Percentiles rank a stretch among this genome's conserved stretches.
phyloP scores from a whole-genome alignment of 1,140 invertebrate species.

The Drosophila hydei region DNA sequence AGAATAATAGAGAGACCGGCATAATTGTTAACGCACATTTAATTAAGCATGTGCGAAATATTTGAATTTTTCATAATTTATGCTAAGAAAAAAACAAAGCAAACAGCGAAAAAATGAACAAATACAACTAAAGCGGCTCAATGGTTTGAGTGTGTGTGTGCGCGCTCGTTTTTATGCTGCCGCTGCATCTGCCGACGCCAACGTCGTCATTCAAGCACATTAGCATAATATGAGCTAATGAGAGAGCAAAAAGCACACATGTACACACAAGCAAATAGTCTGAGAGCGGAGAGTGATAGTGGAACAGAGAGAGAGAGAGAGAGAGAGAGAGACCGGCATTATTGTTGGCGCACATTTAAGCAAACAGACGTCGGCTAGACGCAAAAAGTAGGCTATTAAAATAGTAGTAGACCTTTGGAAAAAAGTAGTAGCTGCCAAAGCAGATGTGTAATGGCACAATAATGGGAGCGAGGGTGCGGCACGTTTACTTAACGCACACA shows the following conservation, averaged over 20 bases:
- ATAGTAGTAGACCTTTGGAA: conserved; percentile 52
- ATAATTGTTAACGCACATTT: conserved; percentile 7
- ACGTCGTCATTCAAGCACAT: conserved; percentile 57
- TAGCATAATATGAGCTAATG: conserved; percentile 68
- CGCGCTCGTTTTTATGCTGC: neutral
- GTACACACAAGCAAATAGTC: conserved; percentile 1
- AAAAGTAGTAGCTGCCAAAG: conserved; percentile 46
- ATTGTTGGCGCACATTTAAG: conserved; percentile 44
- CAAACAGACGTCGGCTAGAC: conserved; percentile 64
- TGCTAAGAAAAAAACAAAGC: conserved; percentile 42
- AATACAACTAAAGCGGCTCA: conserved; percentile 21
- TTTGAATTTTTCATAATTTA: conserved; percentile 56
- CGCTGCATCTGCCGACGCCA: conserved; percentile 30
- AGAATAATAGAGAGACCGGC: conserved; percentile 7
- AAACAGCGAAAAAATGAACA: conserved; percentile 16
- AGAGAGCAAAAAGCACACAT: conserved; percentile 24
- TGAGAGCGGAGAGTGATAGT: too few relatives aligned
- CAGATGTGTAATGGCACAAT: conserved; percentile 68
- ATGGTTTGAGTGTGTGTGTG: neutral
- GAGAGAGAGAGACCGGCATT: conserved; percentile 51
- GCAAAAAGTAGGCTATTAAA: conserved; percentile 44
- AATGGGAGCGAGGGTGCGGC: conserved; percentile 53
- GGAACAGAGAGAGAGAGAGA: conserved; percentile 14
- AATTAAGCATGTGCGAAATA: conserved; percentile 64
- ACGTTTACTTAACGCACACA: conserved; percentile 38